Percentiles rank a stretch among this genome's conserved stretches.
Evolutionary conservation across 1,140 invertebrate genomes (phyloP).

Genomic region (Bilobella aurantiaca): DNA sequence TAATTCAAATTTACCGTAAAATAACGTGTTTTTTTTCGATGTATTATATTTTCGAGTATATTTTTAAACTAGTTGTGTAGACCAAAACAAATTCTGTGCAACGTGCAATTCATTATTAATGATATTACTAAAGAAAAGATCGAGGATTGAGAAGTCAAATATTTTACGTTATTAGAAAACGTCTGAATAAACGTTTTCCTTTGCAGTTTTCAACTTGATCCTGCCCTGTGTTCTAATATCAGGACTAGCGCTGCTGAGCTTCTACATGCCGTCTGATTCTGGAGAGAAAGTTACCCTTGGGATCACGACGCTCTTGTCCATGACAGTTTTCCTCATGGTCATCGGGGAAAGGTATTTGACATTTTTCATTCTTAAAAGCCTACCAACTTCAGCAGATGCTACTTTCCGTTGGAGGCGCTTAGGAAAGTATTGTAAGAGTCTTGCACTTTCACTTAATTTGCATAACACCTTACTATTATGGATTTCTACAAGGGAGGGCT

Average conservation of each 20-base stretch:
- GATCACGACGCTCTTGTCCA: slow-evolving; percentile 53
- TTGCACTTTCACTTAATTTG: no score
- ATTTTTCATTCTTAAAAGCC: background rate
- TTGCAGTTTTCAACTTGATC: slow-evolving; percentile 47
- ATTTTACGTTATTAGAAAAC: no score
- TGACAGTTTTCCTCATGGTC: slow-evolving; percentile 55
- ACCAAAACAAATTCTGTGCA: background rate
- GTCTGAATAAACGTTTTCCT: background rate
- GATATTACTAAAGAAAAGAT: background rate
- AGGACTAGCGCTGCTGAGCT: slow-evolving; percentile 47
- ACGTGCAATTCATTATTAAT: background rate
- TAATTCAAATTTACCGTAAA: background rate
- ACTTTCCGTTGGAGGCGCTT: no score
- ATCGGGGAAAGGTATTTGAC: slow-evolving; percentile 44
- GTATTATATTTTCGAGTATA: background rate
- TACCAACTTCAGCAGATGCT: no score
- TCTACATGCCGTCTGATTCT: slow-evolving; percentile 50
- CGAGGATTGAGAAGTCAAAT: no score
- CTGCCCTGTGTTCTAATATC: slow-evolving; percentile 51
- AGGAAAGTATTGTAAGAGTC: no score
- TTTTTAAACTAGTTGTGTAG: background rate
- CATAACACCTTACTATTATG: no score
- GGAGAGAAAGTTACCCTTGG: slow-evolving; percentile 46
- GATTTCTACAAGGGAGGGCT: no score
- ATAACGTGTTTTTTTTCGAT: background rate